Evolutionary conservation across 2,113 vertebrate genomes (phyloP), one percentile per base, ranked within the genome.

Genomic region (Erpornis zantholeuca): DNA sequence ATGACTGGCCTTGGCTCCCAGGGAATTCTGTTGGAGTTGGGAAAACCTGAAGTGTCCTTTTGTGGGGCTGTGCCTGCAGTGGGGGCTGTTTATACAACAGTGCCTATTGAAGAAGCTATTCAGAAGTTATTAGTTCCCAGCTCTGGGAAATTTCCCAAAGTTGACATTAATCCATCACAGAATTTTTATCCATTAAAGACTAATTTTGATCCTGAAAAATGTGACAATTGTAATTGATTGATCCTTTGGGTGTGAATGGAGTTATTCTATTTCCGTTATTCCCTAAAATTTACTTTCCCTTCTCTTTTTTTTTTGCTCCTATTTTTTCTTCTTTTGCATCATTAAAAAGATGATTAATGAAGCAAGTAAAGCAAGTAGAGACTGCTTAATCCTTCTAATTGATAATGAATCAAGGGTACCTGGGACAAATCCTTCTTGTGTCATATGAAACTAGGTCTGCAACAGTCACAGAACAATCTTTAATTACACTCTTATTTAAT

Each of bases 291-390:
- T 66, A 36, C 70, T 50, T 89, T 70, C 45, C 18, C 20, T 59
- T 91, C 5, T 66, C 10, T 33, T 53, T 73, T 84, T 57, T 66
- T 86, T 69, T 59, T 35, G 4, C 24, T 89, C 40, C 66, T 95
- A 82, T 77, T 93, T 96, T 88, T 93, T 21, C 59, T 92, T 86
- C 71, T 88, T 95, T 83, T 92, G 21, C 38, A 66, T 92, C 90
- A 90, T 95, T 96, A 90, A 83, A 89, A 94, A 52, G 76, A 92
- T 92, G 92, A 94, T 96, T 92, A 94, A 93, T 83, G 92, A 95
- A 73, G 71, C 60, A 96, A 80, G 56, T 53, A 91, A 91, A 90
- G 53, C 61, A 87, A 76, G 75, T 15, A 68, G 85, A 90, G 60
- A 72, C 64, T 88, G 63, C 35, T 90, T 91, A 92, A 95, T 91